phyloP scores from a whole-genome alignment of 2,888 invertebrate genomes.

The Xestia sexstrigata region DNA sequence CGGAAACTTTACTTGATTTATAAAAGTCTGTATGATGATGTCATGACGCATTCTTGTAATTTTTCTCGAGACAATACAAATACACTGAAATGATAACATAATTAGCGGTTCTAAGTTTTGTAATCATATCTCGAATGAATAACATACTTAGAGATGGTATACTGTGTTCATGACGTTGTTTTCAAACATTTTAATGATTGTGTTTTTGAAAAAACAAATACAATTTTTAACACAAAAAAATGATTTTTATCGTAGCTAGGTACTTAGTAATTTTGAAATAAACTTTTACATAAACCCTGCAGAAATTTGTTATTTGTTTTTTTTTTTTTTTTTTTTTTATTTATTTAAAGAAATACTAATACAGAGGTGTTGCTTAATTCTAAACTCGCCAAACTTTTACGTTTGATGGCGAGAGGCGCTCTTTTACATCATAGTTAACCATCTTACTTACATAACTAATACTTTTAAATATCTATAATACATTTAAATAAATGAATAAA shows the following conservation, averaged over 20 bases:
- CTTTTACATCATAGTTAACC: too few species aligned
- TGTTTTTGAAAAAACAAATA: not conserved
- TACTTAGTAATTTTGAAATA: too few species aligned
- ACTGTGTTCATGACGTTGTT: not conserved
- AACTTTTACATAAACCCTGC: not conserved
- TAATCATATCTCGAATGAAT: not conserved
- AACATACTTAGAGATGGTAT: not conserved
- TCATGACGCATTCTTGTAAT: constrained; percentile 7
- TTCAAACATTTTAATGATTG: not conserved
- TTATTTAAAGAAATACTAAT: too few species aligned
- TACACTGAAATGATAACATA: constrained; percentile 5
- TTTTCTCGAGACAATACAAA: not conserved
- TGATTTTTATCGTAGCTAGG: too few species aligned
- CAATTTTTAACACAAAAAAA: not conserved
- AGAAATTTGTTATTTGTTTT: not conserved
- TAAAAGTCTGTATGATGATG: constrained; percentile 18
- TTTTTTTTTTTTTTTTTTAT: too few species aligned
- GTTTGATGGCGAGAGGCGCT: too few species aligned
- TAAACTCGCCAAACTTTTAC: too few species aligned
- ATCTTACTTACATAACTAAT: too few species aligned
- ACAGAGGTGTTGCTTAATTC: too few species aligned
- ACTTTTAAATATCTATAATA: too few species aligned
- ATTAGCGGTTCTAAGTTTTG: not conserved
- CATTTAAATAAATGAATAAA: too few species aligned
- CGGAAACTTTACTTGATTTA: constrained; percentile 24